Conservation (phyloP, 2,113 vertebrate species). For the Megaceryle maxima region DNA sequence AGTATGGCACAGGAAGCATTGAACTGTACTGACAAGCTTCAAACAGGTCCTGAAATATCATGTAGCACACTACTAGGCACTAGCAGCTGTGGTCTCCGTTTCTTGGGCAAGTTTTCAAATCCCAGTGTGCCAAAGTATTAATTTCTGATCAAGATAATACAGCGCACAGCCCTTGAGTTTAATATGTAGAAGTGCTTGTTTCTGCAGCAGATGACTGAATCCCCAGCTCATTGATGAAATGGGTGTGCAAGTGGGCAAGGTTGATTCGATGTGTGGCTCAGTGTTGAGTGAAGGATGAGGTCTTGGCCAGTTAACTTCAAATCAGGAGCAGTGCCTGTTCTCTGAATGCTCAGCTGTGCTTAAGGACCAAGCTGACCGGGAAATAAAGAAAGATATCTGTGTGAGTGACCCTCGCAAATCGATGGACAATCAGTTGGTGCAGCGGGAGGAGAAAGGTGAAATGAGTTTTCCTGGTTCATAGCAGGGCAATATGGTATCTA, state of each 20-base stretch:
- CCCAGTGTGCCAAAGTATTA: neutral
- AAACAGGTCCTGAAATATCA: neutral
- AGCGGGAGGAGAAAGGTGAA: neutral
- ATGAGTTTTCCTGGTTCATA: neutral
- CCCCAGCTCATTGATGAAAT: neutral
- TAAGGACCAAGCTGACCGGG: neutral
- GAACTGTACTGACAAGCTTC: neutral
- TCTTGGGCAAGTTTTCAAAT: neutral
- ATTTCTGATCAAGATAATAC: neutral
- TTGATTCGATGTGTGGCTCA: fast-evolving
- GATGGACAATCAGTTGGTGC: fast-evolving
- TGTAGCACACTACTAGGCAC: neutral
- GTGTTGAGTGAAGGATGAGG: neutral
- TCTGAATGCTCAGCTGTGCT: neutral
- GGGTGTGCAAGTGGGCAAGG: neutral
- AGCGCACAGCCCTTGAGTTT: neutral
- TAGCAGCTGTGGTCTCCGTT: neutral
- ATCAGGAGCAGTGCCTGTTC: neutral
- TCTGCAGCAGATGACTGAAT: neutral
- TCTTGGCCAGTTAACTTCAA: neutral
- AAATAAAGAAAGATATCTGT: fast-evolving
- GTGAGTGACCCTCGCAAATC: neutral
- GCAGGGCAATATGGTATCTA: fast-evolving
- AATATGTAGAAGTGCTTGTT: neutral
- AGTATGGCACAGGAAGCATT: fast-evolving